A percentile compares a stretch with the other conserved stretches of the same genome.
phyloP scores from a whole-genome alignment of 53 echinoderm and acorn worm genomes.

The Holothuria scabra region DNA sequence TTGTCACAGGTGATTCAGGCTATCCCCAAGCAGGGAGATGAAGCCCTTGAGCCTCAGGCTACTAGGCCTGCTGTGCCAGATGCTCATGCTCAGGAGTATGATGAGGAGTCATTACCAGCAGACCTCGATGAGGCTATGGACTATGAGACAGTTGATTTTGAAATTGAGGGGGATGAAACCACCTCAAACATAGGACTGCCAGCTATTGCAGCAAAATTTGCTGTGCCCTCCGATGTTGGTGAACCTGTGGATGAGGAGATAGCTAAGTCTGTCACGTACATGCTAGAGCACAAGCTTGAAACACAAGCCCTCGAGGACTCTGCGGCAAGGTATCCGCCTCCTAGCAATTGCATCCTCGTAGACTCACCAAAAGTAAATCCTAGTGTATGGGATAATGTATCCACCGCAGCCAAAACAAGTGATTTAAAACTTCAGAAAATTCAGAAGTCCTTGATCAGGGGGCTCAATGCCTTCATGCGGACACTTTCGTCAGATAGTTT shows the following conservation, averaged over 20 bases:
- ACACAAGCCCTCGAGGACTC: conserved; percentile 14
- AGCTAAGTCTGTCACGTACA: conserved; percentile 6
- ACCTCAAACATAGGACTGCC: neutral
- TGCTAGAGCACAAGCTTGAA: conserved; percentile 19
- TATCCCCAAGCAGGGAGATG: too few species aligned
- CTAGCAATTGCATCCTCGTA: conserved; percentile 20
- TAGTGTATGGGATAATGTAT: conserved; percentile 16
- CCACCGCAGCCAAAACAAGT: neutral
- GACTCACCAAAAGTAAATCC: conserved; percentile 38
- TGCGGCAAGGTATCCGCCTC: conserved; percentile 15
- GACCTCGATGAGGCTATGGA: too few species aligned
- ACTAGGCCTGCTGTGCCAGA: too few species aligned
- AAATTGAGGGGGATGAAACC: neutral
- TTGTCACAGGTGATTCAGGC: too few species aligned
- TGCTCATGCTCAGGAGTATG: too few species aligned
- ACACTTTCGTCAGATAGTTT: neutral
- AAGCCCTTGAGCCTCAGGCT: too few species aligned
- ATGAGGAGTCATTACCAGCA: too few species aligned
- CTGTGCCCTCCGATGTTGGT: conserved; percentile 10
- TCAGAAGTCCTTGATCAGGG: too few species aligned
- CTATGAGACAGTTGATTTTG: too few species aligned
- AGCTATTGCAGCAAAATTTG: conserved; percentile 31
- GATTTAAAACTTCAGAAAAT: too few species aligned
- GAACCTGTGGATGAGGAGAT: conserved; percentile 25
- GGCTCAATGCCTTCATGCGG: too few species aligned